Evolutionary conservation across 2,113 vertebrate genomes (phyloP).

Genomic region (Pedionomus torquatus): DNA sequence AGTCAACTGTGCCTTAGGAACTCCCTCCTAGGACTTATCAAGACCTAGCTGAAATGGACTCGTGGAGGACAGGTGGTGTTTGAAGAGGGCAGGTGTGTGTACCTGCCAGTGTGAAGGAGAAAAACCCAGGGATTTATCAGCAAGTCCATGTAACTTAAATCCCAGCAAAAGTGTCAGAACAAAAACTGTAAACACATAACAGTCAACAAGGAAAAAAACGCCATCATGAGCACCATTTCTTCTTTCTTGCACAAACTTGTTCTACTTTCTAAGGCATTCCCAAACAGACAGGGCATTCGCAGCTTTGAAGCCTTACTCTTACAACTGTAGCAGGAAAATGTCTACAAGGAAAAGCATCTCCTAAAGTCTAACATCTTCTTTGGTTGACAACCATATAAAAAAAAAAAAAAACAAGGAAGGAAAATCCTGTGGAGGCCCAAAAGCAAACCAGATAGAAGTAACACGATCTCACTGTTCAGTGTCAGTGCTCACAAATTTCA

Average conservation of each 20-base stretch:
- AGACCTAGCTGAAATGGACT: background rate
- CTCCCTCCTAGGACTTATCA: background rate
- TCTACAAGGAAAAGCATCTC: background rate
- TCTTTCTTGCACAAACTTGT: background rate
- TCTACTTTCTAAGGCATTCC: background rate
- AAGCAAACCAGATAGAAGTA: background rate
- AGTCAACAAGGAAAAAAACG: background rate
- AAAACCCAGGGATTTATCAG: background rate
- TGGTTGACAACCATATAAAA: background rate
- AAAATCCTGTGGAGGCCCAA: background rate
- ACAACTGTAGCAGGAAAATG: background rate
- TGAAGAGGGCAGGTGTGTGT: background rate
- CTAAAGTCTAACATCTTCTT: background rate
- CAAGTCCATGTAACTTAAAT: background rate
- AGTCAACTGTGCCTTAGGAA: background rate
- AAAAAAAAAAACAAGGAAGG: background rate
- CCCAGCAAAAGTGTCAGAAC: background rate
- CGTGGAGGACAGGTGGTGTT: background rate
- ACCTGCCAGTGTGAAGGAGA: background rate
- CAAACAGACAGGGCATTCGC: background rate
- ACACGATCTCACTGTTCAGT: background rate
- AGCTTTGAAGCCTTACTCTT: background rate
- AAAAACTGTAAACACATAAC: background rate
- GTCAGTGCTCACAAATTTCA: background rate
- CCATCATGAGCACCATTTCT: background rate